Evolutionary conservation across 2,113 vertebrate species (phyloP), one percentile per base, ranked within the genome.

Genomic region (Carettochelys insculpta): DNA sequence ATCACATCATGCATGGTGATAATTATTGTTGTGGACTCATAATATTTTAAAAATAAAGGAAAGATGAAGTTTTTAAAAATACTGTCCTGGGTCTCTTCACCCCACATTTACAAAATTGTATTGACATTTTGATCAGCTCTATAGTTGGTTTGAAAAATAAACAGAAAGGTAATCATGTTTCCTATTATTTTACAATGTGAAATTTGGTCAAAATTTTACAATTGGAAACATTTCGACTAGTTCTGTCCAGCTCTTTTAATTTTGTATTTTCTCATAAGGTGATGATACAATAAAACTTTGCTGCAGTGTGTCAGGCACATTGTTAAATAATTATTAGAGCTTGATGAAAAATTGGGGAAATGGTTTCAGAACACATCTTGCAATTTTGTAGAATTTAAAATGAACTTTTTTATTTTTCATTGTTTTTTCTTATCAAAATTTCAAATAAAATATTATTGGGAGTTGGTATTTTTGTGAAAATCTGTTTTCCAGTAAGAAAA

Each of bases 351-450:
- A 22, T 38, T 19, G 83, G 27, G 10, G 41, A 75, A 80, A 52
- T 65, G 68, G 10, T 68, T 50, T 47, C 34, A 83, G 54, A 25
- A 75, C 12, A 4, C 11, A 77, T 65, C 83, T 52, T 3, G n/a
- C 87, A 85, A 80, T 43, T 6, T 4, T 11, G 73, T 17, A 65
- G 77, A 53, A 85, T 65, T 50, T 87, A 47, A 1, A 5, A 82
- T 31, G 4, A 11, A 20, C 3, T 8, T 87, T 27, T 58, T 92
- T 20, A 65, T 5, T 73, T 5, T n/a, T 85, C 3, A 16, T 47
- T 0, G 8, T 6, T 38, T 43, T 86, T 13, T 87, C 84, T 90
- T 54, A 80, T 8, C 29, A 5, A 78, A 75, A 48, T 0, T 0
- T 48, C 58, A 53, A 68, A 77, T 77, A n/a, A 17, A 83, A 91